Conservation (phyloP, 2,113 vertebrate species). For the Vimba vimba region DNA sequence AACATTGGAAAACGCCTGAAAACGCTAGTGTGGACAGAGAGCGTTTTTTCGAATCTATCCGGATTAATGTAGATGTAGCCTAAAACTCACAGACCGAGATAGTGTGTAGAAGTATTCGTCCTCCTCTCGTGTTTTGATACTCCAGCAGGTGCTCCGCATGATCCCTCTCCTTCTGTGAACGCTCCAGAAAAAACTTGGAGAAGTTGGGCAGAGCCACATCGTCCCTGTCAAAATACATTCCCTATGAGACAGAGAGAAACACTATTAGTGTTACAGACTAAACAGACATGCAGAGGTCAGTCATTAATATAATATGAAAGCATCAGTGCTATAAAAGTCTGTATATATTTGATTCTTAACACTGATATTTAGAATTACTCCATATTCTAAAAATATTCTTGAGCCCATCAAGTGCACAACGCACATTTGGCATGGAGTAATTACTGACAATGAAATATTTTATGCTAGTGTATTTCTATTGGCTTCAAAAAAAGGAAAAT, state of each 20-base stretch:
- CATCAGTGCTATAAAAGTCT: not conserved
- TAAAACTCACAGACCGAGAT: slow-evolving; percentile 63
- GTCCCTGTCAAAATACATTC: slow-evolving; percentile 79
- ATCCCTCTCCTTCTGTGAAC: slow-evolving; percentile 71
- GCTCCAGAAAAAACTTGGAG: slow-evolving; percentile 74
- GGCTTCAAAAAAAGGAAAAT: too few species aligned
- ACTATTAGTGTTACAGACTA: not conserved
- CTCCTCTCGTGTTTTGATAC: slow-evolving; percentile 78
- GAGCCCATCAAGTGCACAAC: not conserved
- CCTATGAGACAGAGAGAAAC: slow-evolving; percentile 56
- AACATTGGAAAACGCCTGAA: too few species aligned
- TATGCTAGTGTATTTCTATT: not conserved
- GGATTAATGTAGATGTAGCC: too few species aligned
- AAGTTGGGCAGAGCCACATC: slow-evolving; percentile 75
- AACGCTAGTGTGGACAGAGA: too few species aligned
- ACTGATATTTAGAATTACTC: too few species aligned
- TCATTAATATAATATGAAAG: not conserved
- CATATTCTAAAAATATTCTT: not conserved
- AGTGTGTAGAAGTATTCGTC: slow-evolving; percentile 72
- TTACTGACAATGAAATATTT: not conserved
- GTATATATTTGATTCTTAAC: not conserved
- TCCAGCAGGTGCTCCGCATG: slow-evolving; percentile 74
- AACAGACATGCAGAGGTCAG: not conserved
- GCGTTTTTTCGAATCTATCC: too few species aligned
- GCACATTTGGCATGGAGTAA: not conserved